Percentiles rank a stretch among this genome's conserved stretches.
phyloP scores from a whole-genome alignment of 2,888 invertebrate genomes.

The Pammene fasciana region DNA sequence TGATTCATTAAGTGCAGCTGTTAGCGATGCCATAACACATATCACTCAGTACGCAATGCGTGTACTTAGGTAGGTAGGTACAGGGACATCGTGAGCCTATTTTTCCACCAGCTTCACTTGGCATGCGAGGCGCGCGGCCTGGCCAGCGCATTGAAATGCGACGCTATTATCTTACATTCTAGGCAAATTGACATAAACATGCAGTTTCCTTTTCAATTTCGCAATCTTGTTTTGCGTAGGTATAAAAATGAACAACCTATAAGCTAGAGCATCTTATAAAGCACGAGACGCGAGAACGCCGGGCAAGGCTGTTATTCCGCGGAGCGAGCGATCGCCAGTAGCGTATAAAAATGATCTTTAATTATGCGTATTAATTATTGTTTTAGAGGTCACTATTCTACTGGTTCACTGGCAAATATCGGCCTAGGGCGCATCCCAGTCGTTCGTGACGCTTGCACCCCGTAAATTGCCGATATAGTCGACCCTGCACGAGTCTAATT shows the following conservation, averaged over 20 bases:
- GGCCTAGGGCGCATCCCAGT: slow-evolving; percentile 40
- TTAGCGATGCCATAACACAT: slow-evolving; percentile 25
- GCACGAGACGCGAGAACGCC: slow-evolving; percentile 42
- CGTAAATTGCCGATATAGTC: slow-evolving; percentile 44
- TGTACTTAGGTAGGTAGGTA: background rate
- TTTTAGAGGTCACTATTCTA: background rate
- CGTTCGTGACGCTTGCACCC: slow-evolving; percentile 56
- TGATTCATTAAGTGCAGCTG: slow-evolving; percentile 32
- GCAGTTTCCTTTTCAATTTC: slow-evolving; percentile 45
- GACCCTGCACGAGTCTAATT: too few species aligned
- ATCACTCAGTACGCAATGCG: slow-evolving; percentile 25
- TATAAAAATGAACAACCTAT: slow-evolving; percentile 33
- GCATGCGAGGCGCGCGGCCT: slow-evolving; percentile 54
- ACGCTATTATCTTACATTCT: slow-evolving; percentile 50
- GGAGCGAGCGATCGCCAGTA: background rate
- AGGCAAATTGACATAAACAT: slow-evolving; percentile 51
- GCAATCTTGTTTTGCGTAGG: slow-evolving; percentile 33
- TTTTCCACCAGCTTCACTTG: slow-evolving; percentile 48
- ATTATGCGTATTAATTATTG: background rate
- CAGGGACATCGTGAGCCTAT: slow-evolving; percentile 40
- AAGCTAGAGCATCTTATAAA: slow-evolving; percentile 44
- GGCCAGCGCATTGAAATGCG: slow-evolving; percentile 52
- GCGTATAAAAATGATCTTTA: background rate
- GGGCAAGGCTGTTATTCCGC: slow-evolving; percentile 6
- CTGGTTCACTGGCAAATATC: background rate